phyloP scores from a whole-genome alignment of 2,113 vertebrate species.

The Sarotherodon lohbergeri region DNA sequence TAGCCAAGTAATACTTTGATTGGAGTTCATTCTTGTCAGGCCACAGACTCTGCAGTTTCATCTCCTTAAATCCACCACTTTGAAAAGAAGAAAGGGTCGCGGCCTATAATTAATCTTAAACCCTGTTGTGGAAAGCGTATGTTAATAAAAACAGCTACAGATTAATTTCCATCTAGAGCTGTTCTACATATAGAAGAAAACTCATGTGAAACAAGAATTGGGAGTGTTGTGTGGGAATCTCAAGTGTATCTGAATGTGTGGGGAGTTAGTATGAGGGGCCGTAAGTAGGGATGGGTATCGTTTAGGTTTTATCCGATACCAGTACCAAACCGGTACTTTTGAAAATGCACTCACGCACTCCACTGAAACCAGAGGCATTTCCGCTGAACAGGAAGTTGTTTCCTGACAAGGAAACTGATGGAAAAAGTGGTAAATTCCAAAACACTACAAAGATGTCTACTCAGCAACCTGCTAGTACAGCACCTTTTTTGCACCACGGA shows the following conservation, averaged over 20 bases:
- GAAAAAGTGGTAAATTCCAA: too few relatives aligned
- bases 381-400: too few relatives aligned
- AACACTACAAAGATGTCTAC: too few relatives aligned
- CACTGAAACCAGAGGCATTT: too few relatives aligned
- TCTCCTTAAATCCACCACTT: not conserved
- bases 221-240: not conserved
- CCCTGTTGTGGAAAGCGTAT: not conserved
- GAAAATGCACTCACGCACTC: too few relatives aligned
- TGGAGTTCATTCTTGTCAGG: not conserved
- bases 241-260: not conserved
- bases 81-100: not conserved
- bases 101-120: not conserved
- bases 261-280: not conserved
- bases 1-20: conserved; percentile 2
- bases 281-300: too few relatives aligned
- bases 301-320: too few relatives aligned
- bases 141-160: not conserved
- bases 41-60: not conserved
- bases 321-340: too few relatives aligned
- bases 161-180: not conserved
- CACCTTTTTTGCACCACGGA: too few relatives aligned
- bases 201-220: not conserved
- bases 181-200: not conserved
- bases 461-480: too few relatives aligned
- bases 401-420: too few relatives aligned